Base-by-base conservation (phyloP, 2,797 vertebrate species). In the Potorous gilbertii region DNA sequence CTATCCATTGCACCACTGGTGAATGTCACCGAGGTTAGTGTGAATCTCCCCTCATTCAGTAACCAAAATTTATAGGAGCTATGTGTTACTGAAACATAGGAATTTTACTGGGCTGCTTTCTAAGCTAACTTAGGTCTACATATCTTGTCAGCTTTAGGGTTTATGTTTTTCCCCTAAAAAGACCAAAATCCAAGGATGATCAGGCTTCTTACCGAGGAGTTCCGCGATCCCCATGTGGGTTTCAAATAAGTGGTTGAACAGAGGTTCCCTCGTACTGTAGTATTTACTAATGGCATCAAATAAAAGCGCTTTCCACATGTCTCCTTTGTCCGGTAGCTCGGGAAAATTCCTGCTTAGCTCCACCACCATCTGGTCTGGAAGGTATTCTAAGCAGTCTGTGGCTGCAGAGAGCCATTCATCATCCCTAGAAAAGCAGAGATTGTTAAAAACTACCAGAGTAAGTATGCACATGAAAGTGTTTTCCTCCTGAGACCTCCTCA, bases 371-470 rank as follows among this genome's bases (percentile, higher is more conserved):
- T 99, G 98, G 98, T 99, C 99, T 0, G 99, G 99, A 93, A 99
- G 99, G 96, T 99, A 99, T 92, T 99, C 99, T 90, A 99, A 98
- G 97, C 99, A 99, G 98, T 99, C 99, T 92, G 99, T 98, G 0
- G 99, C 99, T 56, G 99, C 99, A 0, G 99, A 99, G 96, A 99
- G 98, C 99, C 99, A 99, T 97, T 99, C 99, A 13, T 99, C 99
- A 56, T 99, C 99, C 98, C 99, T 99, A 97, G 50, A 95, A 97
- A 91, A 95, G 55, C 94, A 92, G 46, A 5, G 6, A 55, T 16
- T 57, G n/a, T 40, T 93, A 92, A 92, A 93, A 97, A 96, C 74
- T 46, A 27, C 9, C 27, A 46, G 40, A 81, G n/a, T 24, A 81
- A 46, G 66, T 46, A 1, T 24, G 66, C 16, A 74, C 18, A 40